These are phyloP conservation scores for Chironomus tepperi DNA, from an alignment of 1,140 invertebrate species.

Conservation along the genomic window DNA sequence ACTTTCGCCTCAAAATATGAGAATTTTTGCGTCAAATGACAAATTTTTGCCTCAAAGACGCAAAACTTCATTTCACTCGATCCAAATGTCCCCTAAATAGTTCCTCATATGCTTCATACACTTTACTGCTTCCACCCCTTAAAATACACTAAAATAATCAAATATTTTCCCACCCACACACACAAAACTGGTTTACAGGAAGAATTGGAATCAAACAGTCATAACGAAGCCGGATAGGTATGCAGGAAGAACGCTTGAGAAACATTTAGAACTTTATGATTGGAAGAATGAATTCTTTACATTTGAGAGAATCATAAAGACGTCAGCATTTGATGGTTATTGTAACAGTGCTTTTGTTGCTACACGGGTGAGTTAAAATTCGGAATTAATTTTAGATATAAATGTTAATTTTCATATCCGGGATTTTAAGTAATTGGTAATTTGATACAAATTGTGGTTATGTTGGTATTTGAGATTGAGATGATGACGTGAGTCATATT, in stretches of 20 bases:
- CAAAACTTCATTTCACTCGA: too few species aligned
- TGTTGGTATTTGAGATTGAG: not conserved
- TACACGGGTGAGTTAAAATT: not conserved
- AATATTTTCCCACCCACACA: too few species aligned
- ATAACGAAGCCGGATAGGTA: constrained; percentile 32
- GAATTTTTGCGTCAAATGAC: too few species aligned
- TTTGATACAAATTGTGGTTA: not conserved
- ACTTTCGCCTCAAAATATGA: too few species aligned
- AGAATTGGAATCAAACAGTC: not conserved
- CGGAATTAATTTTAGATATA: not conserved
- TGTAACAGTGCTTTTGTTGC: constrained; percentile 3
- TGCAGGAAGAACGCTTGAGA: constrained; percentile 57
- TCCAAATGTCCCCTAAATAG: too few species aligned
- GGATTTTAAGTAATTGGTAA: not conserved
- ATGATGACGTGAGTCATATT: not conserved
- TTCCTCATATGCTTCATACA: too few species aligned
- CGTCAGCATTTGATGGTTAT: not conserved
- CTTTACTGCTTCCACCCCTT: too few species aligned
- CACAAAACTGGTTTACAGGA: not conserved
- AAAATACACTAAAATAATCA: too few species aligned
- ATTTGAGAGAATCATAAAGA: not conserved
- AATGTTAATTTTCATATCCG: not conserved
- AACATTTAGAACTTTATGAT: constrained; percentile 55
- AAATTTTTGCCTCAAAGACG: too few species aligned
- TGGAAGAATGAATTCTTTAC: constrained; percentile 56